A percentile compares a stretch with the other conserved stretches of the same genome.
These are phyloP conservation scores for Ptycholaimellus sp. DNA, from an alignment of 2,888 invertebrate species.

Conservation along the genomic window DNA sequence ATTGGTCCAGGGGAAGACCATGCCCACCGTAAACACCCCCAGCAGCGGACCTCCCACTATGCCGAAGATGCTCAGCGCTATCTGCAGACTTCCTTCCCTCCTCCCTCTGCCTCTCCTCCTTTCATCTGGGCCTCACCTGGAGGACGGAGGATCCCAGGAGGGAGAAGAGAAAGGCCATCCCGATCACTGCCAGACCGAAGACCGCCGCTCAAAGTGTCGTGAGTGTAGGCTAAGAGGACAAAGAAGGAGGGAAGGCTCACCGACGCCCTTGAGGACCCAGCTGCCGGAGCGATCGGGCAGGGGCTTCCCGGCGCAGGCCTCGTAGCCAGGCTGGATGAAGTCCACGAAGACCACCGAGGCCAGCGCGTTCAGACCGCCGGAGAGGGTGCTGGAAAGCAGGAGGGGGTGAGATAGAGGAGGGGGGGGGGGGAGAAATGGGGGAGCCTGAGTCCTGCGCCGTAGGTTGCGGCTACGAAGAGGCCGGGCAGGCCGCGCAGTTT, in stretches of 20 bases:
- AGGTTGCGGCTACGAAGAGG: slow-evolving; percentile 15
- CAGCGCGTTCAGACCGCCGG: slow-evolving; percentile 14
- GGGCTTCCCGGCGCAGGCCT: not conserved
- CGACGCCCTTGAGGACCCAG: not conserved
- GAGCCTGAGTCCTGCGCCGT: slow-evolving; percentile 14
- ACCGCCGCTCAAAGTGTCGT: not conserved
- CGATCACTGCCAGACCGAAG: slow-evolving; percentile 1
- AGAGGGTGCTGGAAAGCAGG: slow-evolving; percentile 12
- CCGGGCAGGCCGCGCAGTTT: slow-evolving; percentile 14
- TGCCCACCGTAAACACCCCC: slow-evolving; percentile 15
- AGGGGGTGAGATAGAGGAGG: too few relatives aligned
- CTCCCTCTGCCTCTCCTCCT: too few relatives aligned
- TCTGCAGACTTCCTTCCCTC: too few relatives aligned
- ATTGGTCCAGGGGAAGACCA: slow-evolving; percentile 15
- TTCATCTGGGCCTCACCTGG: slow-evolving; percentile 3
- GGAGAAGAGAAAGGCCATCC: slow-evolving; percentile 4
- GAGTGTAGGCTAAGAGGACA: not conserved
- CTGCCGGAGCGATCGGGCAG: not conserved
- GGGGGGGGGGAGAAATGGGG: not conserved
- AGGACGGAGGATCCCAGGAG: slow-evolving; percentile 3
- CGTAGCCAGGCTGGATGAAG: slow-evolving; percentile 8
- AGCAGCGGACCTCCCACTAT: slow-evolving; percentile 18
- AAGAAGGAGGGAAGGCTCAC: not conserved
- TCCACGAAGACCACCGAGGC: slow-evolving; percentile 17
- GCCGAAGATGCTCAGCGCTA: slow-evolving; percentile 18